Conservation (phyloP, 2,113 vertebrate species). For the Lynx canadensis region DNA sequence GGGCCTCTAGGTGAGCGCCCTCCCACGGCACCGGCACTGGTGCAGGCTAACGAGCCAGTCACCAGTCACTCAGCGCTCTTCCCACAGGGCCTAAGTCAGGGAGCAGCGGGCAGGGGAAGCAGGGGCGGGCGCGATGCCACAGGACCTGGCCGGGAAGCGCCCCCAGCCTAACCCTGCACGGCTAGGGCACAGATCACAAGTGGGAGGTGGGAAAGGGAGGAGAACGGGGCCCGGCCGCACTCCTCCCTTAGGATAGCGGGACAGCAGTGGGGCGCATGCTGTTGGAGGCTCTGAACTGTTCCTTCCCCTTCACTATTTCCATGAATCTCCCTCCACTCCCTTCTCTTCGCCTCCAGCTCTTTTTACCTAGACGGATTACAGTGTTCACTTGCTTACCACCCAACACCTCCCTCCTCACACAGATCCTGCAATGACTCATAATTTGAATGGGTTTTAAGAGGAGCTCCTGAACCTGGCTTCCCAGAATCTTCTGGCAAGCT, state of each 20-base stretch:
- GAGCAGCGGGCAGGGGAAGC: no score
- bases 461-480: neutral
- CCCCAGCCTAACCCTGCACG: neutral
- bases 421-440: neutral
- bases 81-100: no score
- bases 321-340: neutral
- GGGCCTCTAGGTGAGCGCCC: neutral
- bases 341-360: neutral
- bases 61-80: neutral
- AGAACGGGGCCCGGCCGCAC: neutral
- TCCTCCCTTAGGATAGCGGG: no score
- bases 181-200: no score
- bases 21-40: neutral
- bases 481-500: neutral
- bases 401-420: neutral
- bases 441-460: conserved; percentile 1
- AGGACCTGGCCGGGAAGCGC: neutral
- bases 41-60: neutral
- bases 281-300: neutral
- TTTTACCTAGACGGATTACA: neutral
- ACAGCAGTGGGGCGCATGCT: neutral
- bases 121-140: accelerated
- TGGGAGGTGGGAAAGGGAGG: no score
- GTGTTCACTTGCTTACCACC: neutral
- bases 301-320: neutral